Evolutionary conservation across 2,113 vertebrate genomes (phyloP).

Genomic region (Lampris incognitus): DNA sequence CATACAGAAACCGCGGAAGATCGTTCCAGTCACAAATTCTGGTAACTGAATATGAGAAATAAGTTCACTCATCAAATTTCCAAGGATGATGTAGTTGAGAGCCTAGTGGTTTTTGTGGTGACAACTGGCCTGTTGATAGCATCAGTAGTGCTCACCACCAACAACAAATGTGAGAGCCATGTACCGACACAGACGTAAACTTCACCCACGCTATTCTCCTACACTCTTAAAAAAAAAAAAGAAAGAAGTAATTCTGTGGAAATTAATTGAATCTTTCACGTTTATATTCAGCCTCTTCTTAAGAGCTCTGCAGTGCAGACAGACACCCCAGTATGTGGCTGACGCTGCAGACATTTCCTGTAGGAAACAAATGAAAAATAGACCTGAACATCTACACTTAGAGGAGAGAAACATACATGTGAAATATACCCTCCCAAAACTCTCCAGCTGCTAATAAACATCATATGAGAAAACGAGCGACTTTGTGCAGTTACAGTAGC

Average conservation of each 20-base stretch:
- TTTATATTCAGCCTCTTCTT: constrained; percentile 41
- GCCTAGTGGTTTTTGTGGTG: constrained; percentile 78
- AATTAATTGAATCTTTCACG: constrained; percentile 71
- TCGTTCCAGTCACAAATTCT: constrained; percentile 61
- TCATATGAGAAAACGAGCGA: not conserved
- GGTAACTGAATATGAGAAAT: constrained; percentile 69
- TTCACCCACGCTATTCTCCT: constrained; percentile 74
- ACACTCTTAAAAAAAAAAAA: no score
- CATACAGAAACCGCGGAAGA: constrained; percentile 64
- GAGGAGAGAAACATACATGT: not conserved
- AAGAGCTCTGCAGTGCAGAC: constrained; percentile 25
- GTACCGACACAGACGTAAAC: constrained; percentile 71
- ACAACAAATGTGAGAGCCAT: constrained; percentile 74
- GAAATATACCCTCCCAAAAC: not conserved
- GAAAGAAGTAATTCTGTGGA: constrained; percentile 71
- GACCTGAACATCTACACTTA: constrained; percentile 48
- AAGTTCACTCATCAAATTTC: constrained; percentile 77
- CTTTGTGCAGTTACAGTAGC: not conserved
- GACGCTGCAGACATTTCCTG: constrained; percentile 69
- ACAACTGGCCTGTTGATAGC: constrained; percentile 66
- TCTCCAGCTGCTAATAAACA: not conserved
- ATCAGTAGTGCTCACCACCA: constrained; percentile 52
- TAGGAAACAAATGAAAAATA: constrained; percentile 56
- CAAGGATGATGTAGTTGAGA: constrained; percentile 73
- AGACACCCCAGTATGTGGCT: constrained; percentile 20